Evolutionary conservation across 1,140 invertebrate species (phyloP), one percentile per base, ranked within the genome.

Genomic region (Watersipora subatra): DNA sequence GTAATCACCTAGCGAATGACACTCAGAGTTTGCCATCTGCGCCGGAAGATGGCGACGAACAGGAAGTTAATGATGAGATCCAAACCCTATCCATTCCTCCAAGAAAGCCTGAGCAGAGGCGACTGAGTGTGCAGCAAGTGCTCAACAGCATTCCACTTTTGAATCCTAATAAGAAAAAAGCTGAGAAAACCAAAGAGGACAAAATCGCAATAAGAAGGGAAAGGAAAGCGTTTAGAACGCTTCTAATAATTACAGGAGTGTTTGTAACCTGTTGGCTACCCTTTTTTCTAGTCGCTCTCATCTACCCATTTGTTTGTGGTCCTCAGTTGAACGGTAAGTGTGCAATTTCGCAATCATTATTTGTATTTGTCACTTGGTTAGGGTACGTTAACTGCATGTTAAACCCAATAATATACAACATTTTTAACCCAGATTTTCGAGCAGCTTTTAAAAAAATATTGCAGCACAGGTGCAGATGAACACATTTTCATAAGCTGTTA

Each of bases 401-500:
- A 67, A 96, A 96, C 82, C 93, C 93, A 12, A 89, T 97, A 65
- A 97, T 97, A 77, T 97, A 97, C 79, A 97, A 93, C 34, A 95
- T 97, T 73, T 97, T 97, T 84, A 97, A 97, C 82, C 90, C 91
- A 2, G 93, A 97, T 80, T 97, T 97, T 80, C 85, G 93, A 66
- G 95, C 96, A 83, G 93, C 93, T 46, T 97, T 97, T 81, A 92
- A 92, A 73, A 63, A 63, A 56, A 63, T 63, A 93, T 27, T 63
- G 46, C 46, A n/a, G n/a, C n/a, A n/a, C n/a, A n/a, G n/a, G n/a
- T n/a, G n/a, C n/a, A n/a, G n/a, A n/a, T n/a, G n/a, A n/a, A n/a
- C n/a, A n/a, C n/a, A n/a, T n/a, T n/a, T n/a, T n/a, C n/a, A n/a
- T n/a, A n/a, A n/a, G n/a, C n/a, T n/a, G n/a, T n/a, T n/a, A n/a